These are phyloP conservation scores for Perizoma affinitatum DNA, from an alignment of 2,888 invertebrate genomes.

Conservation along the genomic window DNA sequence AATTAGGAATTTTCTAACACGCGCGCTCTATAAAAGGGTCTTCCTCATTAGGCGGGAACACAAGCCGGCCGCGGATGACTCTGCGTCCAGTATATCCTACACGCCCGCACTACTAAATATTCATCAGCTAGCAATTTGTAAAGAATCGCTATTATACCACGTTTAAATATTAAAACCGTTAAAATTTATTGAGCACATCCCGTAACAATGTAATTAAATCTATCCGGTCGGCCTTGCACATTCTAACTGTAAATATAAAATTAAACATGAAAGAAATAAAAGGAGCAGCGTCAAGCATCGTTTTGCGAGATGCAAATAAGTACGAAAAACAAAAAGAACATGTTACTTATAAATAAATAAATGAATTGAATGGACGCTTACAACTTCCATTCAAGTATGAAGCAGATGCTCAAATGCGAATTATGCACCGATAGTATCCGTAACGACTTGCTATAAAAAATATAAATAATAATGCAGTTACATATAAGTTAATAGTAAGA, in stretches of 20 bases:
- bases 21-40: conserved; percentile 65
- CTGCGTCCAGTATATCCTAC: conserved; percentile 42
- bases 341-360: conserved; percentile 64
- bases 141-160: conserved; percentile 62
- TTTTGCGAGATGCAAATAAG: conserved; percentile 19
- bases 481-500: no score
- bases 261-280: conserved; percentile 45
- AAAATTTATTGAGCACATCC: conserved; percentile 61
- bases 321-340: conserved; percentile 51
- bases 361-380: conserved; percentile 50
- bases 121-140: conserved; percentile 69
- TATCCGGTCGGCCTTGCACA: conserved; percentile 56
- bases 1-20: conserved; percentile 77
- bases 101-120: conserved; percentile 69
- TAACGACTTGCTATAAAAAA: no score
- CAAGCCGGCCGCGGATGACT: conserved; percentile 47
- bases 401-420: not conserved
- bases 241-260: conserved; percentile 53
- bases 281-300: conserved; percentile 34
- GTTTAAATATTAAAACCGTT: conserved; percentile 57
- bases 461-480: no score
- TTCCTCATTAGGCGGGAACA: conserved; percentile 74
- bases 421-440: not conserved
- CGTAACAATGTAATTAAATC: conserved; percentile 68
- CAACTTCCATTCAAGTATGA: conserved; percentile 62